These are phyloP conservation scores for Zosterops hypoxanthus DNA, from an alignment of 2,113 vertebrate species.

Conservation along the genomic window DNA sequence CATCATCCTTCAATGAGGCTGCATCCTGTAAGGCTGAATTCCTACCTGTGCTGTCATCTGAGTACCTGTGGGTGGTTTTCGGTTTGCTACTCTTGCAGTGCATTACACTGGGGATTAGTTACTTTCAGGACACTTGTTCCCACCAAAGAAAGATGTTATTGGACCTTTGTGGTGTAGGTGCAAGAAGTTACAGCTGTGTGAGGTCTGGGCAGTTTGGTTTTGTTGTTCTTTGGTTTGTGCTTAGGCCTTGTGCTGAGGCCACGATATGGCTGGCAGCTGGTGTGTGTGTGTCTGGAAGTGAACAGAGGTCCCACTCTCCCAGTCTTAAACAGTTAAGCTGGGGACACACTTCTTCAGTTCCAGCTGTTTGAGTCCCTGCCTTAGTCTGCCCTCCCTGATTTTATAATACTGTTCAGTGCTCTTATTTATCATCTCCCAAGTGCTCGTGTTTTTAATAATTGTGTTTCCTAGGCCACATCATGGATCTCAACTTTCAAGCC, in stretches of 20 bases:
- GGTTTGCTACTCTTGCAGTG: neutral
- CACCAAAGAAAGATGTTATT: neutral
- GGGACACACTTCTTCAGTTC: neutral
- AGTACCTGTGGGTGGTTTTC: neutral
- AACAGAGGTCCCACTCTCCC: neutral
- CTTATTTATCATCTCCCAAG: neutral
- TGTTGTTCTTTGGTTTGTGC: neutral
- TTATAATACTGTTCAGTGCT: neutral
- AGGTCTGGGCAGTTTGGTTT: neutral
- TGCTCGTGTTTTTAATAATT: neutral
- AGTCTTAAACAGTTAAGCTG: neutral
- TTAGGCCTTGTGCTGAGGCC: neutral
- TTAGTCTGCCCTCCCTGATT: neutral
- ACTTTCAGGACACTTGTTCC: neutral
- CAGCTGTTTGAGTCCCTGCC: neutral
- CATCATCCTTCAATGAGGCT: neutral
- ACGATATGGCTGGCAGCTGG: accelerated
- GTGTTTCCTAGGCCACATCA: neutral
- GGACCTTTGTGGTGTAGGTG: neutral
- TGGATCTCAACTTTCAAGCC: neutral
- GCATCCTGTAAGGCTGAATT: neutral
- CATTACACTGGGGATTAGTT: neutral
- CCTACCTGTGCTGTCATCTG: neutral
- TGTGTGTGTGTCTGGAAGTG: neutral
- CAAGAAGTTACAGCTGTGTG: neutral